These are phyloP conservation scores for Luehdorfia chinensis DNA, from an alignment of 1,140 invertebrate genomes.

Conservation along the genomic window DNA sequence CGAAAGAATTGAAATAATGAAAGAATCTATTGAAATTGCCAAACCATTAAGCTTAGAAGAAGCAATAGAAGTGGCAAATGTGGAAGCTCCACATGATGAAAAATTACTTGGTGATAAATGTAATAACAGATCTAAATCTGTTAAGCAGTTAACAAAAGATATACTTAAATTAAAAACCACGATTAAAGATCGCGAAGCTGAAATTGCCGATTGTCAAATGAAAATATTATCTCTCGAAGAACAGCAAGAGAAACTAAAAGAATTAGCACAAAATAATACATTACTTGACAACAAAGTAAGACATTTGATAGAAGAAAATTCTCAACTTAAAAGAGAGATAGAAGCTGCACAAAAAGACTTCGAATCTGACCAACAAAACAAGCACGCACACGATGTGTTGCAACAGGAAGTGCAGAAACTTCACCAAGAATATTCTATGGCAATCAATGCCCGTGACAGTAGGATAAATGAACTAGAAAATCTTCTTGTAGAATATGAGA, in stretches of 20 bases:
- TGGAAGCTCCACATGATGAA: conserved; percentile 50
- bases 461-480: conserved; percentile 62
- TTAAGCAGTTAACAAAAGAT: conserved; percentile 75
- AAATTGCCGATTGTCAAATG: conserved; percentile 75
- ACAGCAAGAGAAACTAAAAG: conserved; percentile 63
- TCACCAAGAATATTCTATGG: conserved; percentile 50
- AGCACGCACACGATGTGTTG: conserved; percentile 36
- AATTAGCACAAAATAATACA: conserved; percentile 43
- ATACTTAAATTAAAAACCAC: conserved; percentile 70
- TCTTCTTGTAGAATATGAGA: conserved; percentile 60
- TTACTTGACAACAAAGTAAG: conserved; percentile 52
- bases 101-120: conserved; percentile 54
- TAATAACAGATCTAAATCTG: conserved; percentile 52
- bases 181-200: conserved; percentile 76
- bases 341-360: conserved; percentile 45
- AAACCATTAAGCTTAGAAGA: conserved; percentile 51
- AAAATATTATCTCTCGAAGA: conserved; percentile 70
- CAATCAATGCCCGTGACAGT: conserved; percentile 43
- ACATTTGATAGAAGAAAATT: conserved; percentile 53
- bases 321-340: conserved; percentile 57
- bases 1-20: conserved; percentile 60
- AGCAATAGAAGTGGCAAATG: conserved; percentile 30
- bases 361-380: conserved; percentile 43
- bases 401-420: conserved; percentile 60
- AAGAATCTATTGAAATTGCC: conserved; percentile 58